Conservation (phyloP, 1,140 invertebrate genomes). For the Leptonema lineaticorne region DNA sequence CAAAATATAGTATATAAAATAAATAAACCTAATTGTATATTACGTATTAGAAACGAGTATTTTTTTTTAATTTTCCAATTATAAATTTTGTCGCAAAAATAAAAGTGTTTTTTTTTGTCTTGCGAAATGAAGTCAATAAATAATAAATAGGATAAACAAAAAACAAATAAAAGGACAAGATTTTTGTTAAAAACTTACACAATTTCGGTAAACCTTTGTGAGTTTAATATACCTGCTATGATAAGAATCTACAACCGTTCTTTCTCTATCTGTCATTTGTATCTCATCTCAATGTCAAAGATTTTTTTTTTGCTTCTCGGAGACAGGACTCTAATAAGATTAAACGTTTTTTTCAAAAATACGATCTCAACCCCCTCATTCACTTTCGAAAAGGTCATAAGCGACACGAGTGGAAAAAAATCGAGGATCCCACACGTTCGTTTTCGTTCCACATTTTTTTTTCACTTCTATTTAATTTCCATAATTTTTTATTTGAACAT, state of each 20-base stretch:
- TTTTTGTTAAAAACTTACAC: too few relatives aligned
- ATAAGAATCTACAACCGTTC: slow-evolving; percentile 38
- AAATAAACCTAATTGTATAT: too few relatives aligned
- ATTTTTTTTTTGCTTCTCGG: slow-evolving; percentile 27
- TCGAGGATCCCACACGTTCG: slow-evolving; percentile 20
- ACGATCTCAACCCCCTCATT: background rate
- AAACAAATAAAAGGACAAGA: too few relatives aligned
- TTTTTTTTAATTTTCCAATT: too few relatives aligned
- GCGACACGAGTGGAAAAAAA: background rate
- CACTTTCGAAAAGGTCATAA: background rate
- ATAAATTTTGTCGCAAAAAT: too few relatives aligned
- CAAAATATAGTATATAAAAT: too few relatives aligned
- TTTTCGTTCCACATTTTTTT: slow-evolving; percentile 13
- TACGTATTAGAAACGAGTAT: too few relatives aligned
- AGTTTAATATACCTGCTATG: slow-evolving; percentile 19
- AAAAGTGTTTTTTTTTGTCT: too few relatives aligned
- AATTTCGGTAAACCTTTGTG: too few relatives aligned
- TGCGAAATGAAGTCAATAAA: too few relatives aligned
- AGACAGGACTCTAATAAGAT: slow-evolving; percentile 36
- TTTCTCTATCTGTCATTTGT: slow-evolving; percentile 42
- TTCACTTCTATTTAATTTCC: too few relatives aligned
- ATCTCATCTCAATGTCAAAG: slow-evolving; percentile 40
- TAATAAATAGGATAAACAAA: too few relatives aligned
- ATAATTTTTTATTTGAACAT: slow-evolving; percentile 13
- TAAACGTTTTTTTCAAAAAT: slow-evolving; percentile 36